Conservation (phyloP, 1,140 invertebrate genomes). For the Drosophila mayri region DNA sequence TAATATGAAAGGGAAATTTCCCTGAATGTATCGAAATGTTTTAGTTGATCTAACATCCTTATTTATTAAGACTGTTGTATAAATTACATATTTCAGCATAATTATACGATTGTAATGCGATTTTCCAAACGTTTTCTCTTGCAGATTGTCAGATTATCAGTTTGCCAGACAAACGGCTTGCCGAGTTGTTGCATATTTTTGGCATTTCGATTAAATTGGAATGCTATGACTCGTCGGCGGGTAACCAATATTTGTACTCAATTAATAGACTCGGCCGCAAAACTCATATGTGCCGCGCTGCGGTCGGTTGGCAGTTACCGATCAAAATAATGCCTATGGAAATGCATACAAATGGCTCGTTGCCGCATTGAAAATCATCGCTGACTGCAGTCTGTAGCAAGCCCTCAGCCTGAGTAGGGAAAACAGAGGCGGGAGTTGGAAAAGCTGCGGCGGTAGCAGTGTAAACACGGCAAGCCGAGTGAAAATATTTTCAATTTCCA, state of each 20-base stretch:
- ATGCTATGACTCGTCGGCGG: slow-evolving; percentile 40
- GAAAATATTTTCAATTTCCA: slow-evolving; percentile 82
- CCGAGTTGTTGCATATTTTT: background rate
- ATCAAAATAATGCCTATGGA: slow-evolving; percentile 74
- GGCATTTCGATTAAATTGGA: slow-evolving; percentile 20
- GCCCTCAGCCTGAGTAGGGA: slow-evolving; percentile 25
- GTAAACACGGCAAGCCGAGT: slow-evolving; percentile 63
- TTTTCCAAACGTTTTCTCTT: background rate
- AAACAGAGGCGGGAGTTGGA: slow-evolving; percentile 1
- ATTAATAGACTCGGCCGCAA: slow-evolving; percentile 70
- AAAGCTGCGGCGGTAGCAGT: slow-evolving; percentile 7
- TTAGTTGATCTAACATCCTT: background rate
- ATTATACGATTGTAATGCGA: background rate
- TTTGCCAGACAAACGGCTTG: background rate
- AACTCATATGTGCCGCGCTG: slow-evolving; percentile 43
- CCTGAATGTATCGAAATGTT: background rate
- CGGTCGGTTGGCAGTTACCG: slow-evolving; percentile 52
- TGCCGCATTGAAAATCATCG: slow-evolving; percentile 57
- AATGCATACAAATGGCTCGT: slow-evolving; percentile 48
- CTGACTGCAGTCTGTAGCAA: slow-evolving; percentile 19
- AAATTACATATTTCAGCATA: background rate
- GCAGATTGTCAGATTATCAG: background rate
- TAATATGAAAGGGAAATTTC: background rate
- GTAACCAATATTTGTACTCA: slow-evolving; percentile 77
- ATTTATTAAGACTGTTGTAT: too few species aligned